Conservation (phyloP, 1,140 invertebrate species). For the Cyrtorhinus lividipennis region DNA sequence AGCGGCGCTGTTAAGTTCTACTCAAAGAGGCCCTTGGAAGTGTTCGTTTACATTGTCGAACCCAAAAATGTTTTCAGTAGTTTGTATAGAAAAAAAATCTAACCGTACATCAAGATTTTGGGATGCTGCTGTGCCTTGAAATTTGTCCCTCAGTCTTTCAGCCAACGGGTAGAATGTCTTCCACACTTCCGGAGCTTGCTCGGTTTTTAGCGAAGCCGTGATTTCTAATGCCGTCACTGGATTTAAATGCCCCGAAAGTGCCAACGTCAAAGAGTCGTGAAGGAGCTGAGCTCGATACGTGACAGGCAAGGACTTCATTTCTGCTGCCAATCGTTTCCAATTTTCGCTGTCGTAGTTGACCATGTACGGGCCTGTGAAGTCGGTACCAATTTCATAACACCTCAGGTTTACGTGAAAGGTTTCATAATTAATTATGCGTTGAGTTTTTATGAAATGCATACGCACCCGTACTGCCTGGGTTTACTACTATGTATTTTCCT, state of each 20-base stretch:
- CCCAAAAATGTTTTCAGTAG: no score
- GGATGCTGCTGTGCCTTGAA: conserved; percentile 36
- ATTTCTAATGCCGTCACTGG: conserved; percentile 55
- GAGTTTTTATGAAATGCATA: not conserved
- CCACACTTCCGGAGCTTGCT: conserved; percentile 58
- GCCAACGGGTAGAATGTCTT: conserved; percentile 36
- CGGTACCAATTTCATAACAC: no score
- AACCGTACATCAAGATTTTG: conserved; percentile 24
- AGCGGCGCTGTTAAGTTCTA: no score
- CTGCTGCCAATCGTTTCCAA: conserved; percentile 52
- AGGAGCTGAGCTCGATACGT: conserved; percentile 49
- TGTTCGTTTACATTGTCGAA: no score
- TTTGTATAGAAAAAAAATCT: no score
- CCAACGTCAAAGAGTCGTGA: conserved; percentile 63
- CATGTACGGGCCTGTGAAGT: conserved; percentile 51
- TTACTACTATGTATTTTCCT: conserved; percentile 41
- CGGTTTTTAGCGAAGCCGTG: conserved; percentile 43
- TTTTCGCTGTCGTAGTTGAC: conserved; percentile 68
- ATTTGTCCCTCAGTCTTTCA: conserved; percentile 54
- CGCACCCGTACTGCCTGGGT: conserved; percentile 63
- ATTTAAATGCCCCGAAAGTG: conserved; percentile 55
- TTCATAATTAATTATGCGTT: not conserved
- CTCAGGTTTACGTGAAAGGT: not conserved
- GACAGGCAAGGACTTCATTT: conserved; percentile 42
- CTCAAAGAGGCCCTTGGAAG: no score